phyloP scores from a whole-genome alignment of 2,113 vertebrate species.

The Cyprinodon variegatus region DNA sequence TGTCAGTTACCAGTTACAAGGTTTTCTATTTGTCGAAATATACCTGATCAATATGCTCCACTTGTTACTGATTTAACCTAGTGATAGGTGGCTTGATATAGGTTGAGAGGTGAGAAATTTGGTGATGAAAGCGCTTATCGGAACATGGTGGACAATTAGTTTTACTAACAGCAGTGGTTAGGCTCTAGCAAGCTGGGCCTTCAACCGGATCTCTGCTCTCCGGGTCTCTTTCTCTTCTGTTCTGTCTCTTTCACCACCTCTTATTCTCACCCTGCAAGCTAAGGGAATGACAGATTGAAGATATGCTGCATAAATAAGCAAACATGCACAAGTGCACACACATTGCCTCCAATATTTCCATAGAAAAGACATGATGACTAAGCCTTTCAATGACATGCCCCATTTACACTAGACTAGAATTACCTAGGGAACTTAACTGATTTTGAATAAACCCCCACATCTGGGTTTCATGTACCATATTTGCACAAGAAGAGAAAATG shows the following conservation, averaged over 20 bases:
- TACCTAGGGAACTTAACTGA: constrained; percentile 31
- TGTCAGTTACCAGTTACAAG: constrained; percentile 12
- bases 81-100: constrained; percentile 36
- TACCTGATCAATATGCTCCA: constrained; percentile 2
- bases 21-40: constrained; percentile 8
- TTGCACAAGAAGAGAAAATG: constrained; percentile 23
- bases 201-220: constrained; percentile 33
- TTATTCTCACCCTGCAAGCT: neutral
- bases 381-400: constrained; percentile 43
- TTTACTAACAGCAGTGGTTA: constrained; percentile 46
- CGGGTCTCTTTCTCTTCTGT: constrained; percentile 25
- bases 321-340: constrained; percentile 22
- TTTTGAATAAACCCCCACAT: constrained; percentile 28
- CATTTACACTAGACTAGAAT: constrained; percentile 43
- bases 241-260: constrained; percentile 28
- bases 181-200: constrained; percentile 46
- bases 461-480: constrained; percentile 12
- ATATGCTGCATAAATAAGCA: constrained; percentile 36
- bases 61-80: constrained; percentile 7
- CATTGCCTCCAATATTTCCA: constrained; percentile 36
- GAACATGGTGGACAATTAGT: constrained; percentile 50
- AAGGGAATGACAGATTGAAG: constrained; percentile 51
- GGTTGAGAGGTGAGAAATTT: constrained; percentile 44
- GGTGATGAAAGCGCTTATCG: constrained; percentile 33
- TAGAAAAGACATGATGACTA: constrained; percentile 51